Percentiles rank a stretch among this genome's conserved stretches.
phyloP scores from a whole-genome alignment of 1,140 invertebrate species.

The Bombus polaris region DNA sequence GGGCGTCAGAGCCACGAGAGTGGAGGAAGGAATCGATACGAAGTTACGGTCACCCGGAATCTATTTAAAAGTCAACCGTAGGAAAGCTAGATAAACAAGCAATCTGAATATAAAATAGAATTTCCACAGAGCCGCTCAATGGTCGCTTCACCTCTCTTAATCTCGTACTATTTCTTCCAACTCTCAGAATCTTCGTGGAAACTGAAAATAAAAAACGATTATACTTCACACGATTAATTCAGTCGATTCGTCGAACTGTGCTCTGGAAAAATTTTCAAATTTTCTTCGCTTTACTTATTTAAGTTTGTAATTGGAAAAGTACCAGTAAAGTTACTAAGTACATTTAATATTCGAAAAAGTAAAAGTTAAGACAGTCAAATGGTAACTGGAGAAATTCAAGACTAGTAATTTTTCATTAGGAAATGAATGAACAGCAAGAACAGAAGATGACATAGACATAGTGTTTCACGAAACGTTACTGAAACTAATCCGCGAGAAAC shows the following conservation, averaged over 20 bases:
- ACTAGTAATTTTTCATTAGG: not conserved
- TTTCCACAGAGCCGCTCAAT: constrained; percentile 13
- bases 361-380: not conserved
- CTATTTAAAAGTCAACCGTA: constrained; percentile 59
- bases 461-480: not conserved
- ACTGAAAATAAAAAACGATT: not conserved
- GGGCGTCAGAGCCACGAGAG: not conserved
- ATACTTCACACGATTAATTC: not conserved
- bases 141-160: not conserved
- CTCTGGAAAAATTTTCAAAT: not conserved
- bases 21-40: constrained; percentile 50
- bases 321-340: no score
- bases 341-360: not conserved
- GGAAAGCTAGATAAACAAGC: constrained; percentile 52
- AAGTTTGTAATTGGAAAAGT: no score
- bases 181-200: not conserved
- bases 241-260: not conserved
- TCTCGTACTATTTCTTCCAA: not conserved
- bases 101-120: constrained; percentile 59
- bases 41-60: constrained; percentile 64
- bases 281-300: not conserved
- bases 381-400: not conserved
- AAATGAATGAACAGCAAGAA: not conserved
- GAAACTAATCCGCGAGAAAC: not conserved
- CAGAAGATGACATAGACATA: not conserved